A percentile compares a stretch with the other conserved stretches of the same genome.
phyloP scores from a whole-genome alignment of 2,888 invertebrate species.

The Xiphydria camelus region DNA sequence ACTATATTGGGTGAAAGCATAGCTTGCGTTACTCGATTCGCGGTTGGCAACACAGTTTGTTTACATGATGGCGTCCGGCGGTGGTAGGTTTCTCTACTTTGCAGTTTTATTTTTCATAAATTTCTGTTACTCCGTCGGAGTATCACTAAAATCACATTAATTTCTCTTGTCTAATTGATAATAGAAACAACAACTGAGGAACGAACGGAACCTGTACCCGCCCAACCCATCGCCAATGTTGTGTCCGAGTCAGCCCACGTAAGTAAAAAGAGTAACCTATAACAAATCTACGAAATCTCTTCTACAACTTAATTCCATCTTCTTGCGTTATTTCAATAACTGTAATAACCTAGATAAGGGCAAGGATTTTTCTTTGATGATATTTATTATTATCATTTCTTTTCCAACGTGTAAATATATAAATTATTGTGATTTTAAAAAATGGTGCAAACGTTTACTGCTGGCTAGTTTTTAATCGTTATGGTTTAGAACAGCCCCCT shows the following conservation, averaged over 20 bases:
- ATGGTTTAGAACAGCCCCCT: too few species aligned
- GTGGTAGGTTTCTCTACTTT: slow-evolving; percentile 38
- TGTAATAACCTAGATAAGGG: not conserved
- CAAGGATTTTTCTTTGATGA: not conserved
- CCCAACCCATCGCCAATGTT: slow-evolving; percentile 46
- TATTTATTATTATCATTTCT: slow-evolving; percentile 4
- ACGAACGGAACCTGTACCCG: slow-evolving; percentile 41
- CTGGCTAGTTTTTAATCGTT: too few species aligned
- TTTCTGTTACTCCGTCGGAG: slow-evolving; percentile 8
- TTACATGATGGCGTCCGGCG: slow-evolving; percentile 53
- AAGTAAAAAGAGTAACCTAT: slow-evolving; percentile 45
- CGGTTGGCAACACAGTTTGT: slow-evolving; percentile 32
- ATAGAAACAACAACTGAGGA: slow-evolving; percentile 48
- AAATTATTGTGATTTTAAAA: too few species aligned
- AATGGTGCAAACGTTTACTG: too few species aligned
- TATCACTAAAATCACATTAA: slow-evolving; percentile 1
- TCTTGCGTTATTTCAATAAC: not conserved
- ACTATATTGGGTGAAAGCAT: too few species aligned
- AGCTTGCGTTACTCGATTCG: too few species aligned
- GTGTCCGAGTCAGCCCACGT: slow-evolving; percentile 50
- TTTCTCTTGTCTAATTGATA: slow-evolving; percentile 3
- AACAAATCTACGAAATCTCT: too few species aligned
- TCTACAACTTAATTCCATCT: too few species aligned
- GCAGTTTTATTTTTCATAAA: slow-evolving; percentile 15
- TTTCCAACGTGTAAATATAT: not conserved